Conservation (phyloP, 2,113 vertebrate genomes). For the Ploceus nigricollis region DNA sequence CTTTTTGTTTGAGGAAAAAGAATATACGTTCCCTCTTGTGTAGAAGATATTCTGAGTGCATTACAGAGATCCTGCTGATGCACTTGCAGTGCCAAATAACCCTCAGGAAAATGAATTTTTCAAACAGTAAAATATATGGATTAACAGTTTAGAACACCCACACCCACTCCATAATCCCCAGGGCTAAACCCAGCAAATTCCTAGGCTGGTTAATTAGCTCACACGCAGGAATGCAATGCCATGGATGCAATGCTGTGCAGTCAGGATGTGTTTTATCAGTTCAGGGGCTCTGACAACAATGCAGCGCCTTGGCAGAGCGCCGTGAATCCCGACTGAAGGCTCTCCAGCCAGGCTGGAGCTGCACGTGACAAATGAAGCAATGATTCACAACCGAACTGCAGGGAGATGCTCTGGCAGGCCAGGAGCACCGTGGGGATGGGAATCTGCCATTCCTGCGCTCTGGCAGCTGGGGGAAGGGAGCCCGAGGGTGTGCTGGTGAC, state of each 20-base stretch:
- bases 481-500: background rate
- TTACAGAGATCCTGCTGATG: background rate
- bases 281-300: background rate
- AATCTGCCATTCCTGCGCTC: background rate
- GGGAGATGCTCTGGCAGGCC: background rate
- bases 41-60: background rate
- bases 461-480: background rate
- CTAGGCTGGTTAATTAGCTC: background rate
- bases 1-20: background rate
- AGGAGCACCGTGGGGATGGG: background rate
- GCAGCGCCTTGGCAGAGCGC: background rate
- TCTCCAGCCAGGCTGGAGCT: background rate
- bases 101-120: background rate
- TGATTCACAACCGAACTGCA: background rate
- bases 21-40: background rate
- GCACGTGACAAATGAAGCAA: background rate
- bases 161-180: background rate
- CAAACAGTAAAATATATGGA: background rate
- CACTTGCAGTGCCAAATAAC: background rate
- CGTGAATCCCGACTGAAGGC: fast-evolving
- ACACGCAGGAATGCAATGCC: background rate
- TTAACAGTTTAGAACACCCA: background rate
- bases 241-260: background rate
- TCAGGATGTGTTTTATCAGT: background rate
- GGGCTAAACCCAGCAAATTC: background rate